Percentiles rank a stretch among this genome's conserved stretches.
These are phyloP conservation scores for Campylomormyrus tamandua DNA, from an alignment of 2,113 vertebrate genomes.

Conservation along the genomic window DNA sequence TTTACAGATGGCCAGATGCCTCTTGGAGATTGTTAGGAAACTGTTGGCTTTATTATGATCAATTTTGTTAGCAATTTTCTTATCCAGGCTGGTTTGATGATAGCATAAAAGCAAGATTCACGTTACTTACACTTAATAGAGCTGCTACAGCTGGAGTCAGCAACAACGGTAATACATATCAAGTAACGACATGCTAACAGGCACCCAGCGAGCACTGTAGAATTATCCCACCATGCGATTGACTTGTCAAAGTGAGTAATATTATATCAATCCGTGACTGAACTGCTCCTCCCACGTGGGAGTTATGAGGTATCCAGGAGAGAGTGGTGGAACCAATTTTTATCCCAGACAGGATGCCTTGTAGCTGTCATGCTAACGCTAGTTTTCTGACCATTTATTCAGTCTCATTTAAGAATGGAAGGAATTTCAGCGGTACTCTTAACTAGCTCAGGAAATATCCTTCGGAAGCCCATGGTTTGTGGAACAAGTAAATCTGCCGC, in stretches of 20 bases:
- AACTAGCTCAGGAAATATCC: background rate
- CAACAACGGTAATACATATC: background rate
- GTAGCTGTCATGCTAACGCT: background rate
- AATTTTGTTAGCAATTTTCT: conserved; percentile 3
- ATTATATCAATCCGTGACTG: background rate
- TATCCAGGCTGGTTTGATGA: background rate
- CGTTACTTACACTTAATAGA: background rate
- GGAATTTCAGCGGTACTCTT: background rate
- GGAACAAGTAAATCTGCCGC: background rate
- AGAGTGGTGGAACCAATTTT: background rate
- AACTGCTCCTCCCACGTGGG: background rate
- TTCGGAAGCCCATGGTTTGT: conserved; percentile 20
- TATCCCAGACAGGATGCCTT: background rate
- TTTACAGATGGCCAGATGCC: background rate
- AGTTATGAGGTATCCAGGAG: background rate
- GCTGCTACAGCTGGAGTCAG: background rate
- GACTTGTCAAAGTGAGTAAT: background rate
- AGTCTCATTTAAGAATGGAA: background rate
- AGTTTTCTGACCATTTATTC: background rate
- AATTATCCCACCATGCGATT: background rate
- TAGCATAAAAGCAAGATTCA: background rate
- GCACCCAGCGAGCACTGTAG: background rate
- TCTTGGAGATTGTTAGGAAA: background rate
- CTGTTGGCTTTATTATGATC: conserved; percentile 1
- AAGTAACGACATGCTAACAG: background rate